phyloP scores from a whole-genome alignment of 2,113 vertebrate genomes.

The Stegostoma tigrinum region DNA sequence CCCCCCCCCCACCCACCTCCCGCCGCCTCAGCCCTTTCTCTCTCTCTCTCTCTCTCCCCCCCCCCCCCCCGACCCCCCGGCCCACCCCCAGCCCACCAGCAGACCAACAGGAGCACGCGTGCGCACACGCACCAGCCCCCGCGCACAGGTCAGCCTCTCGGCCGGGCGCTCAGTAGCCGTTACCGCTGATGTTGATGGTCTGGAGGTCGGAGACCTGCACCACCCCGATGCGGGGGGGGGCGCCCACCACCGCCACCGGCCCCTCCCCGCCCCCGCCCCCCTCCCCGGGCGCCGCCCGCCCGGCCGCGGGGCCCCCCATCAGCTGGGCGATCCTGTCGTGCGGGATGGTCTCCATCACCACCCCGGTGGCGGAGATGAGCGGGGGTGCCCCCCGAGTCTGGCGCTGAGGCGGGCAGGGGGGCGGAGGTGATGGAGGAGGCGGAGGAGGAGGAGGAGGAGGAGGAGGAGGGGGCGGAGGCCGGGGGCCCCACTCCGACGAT shows the following conservation, averaged over 20 bases:
- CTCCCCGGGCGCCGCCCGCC: too few relatives aligned
- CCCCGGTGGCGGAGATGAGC: constrained; percentile 69
- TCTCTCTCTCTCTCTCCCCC: constrained; percentile 35
- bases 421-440: constrained; percentile 44
- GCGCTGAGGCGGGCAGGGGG: constrained; percentile 40
- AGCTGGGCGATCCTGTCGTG: constrained; percentile 82
- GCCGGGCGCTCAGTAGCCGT: constrained; percentile 67
- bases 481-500: background rate
- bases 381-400: constrained; percentile 52
- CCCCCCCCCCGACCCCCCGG: constrained; percentile 39
- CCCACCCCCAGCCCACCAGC: constrained; percentile 4
- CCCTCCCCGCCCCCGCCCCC: too few relatives aligned
- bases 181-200: constrained; percentile 83
- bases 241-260: too few relatives aligned
- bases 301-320: constrained; percentile 45
- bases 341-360: constrained; percentile 87
- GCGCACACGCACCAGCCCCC: too few relatives aligned
- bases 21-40: too few relatives aligned
- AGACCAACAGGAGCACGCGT: too few relatives aligned
- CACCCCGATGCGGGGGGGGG: constrained; percentile 70
- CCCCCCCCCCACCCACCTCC: too few relatives aligned
- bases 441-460: too few relatives aligned
- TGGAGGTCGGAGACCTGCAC: constrained; percentile 88
- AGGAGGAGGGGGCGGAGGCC: constrained; percentile 48
- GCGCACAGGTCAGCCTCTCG: too few relatives aligned